phyloP scores from a whole-genome alignment of 2,888 invertebrate species.

The Lapara coniferarum region DNA sequence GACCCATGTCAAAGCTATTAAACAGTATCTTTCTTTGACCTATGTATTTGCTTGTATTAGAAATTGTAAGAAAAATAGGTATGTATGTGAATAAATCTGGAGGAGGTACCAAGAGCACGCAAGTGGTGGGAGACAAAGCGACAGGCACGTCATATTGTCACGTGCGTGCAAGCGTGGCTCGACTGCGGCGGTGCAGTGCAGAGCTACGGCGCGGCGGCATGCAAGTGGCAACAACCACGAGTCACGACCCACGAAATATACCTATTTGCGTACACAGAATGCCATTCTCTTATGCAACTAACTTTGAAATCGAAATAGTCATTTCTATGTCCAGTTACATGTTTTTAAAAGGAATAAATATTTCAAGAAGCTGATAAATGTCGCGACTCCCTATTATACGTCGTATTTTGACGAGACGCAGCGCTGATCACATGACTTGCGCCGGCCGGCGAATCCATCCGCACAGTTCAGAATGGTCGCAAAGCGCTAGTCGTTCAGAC shows the following conservation, averaged over 20 bases:
- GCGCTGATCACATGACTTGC: conserved; percentile 65
- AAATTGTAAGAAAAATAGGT: too few relatives aligned
- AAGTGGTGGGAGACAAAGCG: conserved; percentile 33
- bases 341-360: neutral
- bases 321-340: neutral
- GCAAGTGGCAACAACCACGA: neutral
- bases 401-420: conserved; percentile 61
- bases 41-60: too few relatives aligned
- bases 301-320: neutral
- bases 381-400: conserved; percentile 28
- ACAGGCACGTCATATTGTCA: conserved; percentile 50
- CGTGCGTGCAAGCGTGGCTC: conserved; percentile 67
- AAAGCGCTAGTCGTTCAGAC: conserved; percentile 50
- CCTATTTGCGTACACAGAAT: too few relatives aligned
- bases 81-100: neutral
- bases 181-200: conserved; percentile 11
- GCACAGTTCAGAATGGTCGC: conserved; percentile 54
- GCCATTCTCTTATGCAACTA: neutral
- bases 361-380: conserved; percentile 36
- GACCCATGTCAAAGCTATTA: too few relatives aligned
- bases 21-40: too few relatives aligned
- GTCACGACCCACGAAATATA: neutral
- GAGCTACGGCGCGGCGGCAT: conserved; percentile 11
- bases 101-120: conserved; percentile 20
- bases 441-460: conserved; percentile 58